A percentile compares a stretch with the other conserved stretches of the same genome.
phyloP scores from a whole-genome alignment of 2,888 invertebrate genomes.

The Ectemnius lituratus region DNA sequence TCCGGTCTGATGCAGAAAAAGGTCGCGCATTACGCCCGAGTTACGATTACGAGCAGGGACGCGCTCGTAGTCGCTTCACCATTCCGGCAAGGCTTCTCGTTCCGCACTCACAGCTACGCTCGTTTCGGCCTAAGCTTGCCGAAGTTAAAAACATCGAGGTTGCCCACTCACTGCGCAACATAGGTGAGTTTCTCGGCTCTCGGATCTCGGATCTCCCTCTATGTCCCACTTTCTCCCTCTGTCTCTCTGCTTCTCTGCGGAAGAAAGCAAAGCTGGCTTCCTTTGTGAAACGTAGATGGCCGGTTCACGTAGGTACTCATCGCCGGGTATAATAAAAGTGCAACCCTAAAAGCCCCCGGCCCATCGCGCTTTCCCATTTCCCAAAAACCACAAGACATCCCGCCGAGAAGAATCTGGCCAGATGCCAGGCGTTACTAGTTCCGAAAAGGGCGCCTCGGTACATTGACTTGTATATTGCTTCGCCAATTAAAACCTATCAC shows the following conservation, averaged over 20 bases:
- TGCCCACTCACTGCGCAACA: constrained; percentile 9
- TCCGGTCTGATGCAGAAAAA: constrained; percentile 35
- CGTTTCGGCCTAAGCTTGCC: constrained; percentile 21
- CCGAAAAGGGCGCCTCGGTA: not conserved
- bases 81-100: constrained; percentile 41
- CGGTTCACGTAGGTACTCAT: constrained; percentile 4
- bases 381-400: constrained; percentile 3
- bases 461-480: not conserved
- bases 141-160: constrained; percentile 19
- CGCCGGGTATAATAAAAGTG: constrained; percentile 6
- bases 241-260: not conserved
- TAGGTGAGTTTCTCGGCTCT: not conserved
- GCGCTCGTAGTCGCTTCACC: constrained; percentile 45
- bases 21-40: constrained; percentile 47
- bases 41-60: constrained; percentile 57
- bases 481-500: too few relatives aligned
- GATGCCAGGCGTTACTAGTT: not conserved
- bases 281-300: constrained; percentile 1
- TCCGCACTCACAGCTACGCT: constrained; percentile 8
- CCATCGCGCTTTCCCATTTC: constrained; percentile 1
- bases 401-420: not conserved
- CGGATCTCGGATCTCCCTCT: too few relatives aligned
- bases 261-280: constrained; percentile 7
- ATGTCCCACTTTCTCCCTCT: too few relatives aligned
- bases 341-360: not conserved